Conservation (phyloP, 2,888 invertebrate species). For the Cataglyphis altisquamis region DNA sequence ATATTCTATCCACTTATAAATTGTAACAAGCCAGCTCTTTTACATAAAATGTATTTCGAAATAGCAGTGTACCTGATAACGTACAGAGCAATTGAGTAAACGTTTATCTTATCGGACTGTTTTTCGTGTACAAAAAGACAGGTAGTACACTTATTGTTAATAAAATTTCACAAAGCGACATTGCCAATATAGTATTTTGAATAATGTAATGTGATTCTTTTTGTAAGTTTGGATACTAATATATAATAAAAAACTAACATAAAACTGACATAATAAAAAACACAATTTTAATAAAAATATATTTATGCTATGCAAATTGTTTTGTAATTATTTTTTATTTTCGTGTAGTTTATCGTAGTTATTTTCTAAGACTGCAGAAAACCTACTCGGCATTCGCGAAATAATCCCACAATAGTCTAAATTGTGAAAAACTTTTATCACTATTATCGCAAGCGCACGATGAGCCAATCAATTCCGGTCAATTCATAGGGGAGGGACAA, state of each 20-base stretch:
- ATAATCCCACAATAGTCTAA: background rate
- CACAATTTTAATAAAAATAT: background rate
- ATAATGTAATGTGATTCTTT: background rate
- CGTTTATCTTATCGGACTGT: conserved; percentile 6
- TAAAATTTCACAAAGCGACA: background rate
- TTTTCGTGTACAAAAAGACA: background rate
- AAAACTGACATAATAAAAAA: background rate
- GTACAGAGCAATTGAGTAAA: background rate
- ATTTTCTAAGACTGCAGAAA: background rate
- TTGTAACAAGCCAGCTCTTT: background rate
- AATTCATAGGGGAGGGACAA: conserved; percentile 61
- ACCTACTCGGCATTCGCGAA: background rate
- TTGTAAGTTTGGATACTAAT: background rate
- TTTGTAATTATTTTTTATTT: background rate
- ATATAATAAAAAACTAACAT: too few relatives aligned
- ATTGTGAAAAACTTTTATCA: conserved; percentile 57
- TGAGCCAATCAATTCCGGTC: conserved; percentile 45
- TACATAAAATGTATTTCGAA: background rate
- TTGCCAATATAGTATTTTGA: background rate
- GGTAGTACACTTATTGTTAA: background rate
- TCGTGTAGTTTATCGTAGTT: too few relatives aligned
- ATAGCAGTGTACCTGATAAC: background rate
- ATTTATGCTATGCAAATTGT: background rate
- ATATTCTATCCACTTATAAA: background rate
- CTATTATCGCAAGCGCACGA: conserved; percentile 55